Evolutionary conservation across 1,140 invertebrate genomes (phyloP), one percentile per base, ranked within the genome.

Genomic region (Brachionus rubens): DNA sequence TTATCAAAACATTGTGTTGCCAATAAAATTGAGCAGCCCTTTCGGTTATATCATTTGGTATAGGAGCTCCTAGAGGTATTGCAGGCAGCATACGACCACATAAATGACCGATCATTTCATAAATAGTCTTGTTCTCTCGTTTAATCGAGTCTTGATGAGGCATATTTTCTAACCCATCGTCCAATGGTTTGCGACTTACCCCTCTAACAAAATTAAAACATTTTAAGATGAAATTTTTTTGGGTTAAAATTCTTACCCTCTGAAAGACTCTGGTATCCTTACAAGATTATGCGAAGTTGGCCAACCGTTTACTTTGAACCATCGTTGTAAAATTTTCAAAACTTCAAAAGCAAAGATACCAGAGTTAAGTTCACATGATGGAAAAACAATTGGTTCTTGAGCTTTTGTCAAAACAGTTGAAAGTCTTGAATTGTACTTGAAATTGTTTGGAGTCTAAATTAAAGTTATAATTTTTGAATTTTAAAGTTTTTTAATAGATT

Each of bases 1-100:
- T 83, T 0, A 85, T 79, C 9, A 85, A 78, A n/a, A 82, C 82
- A 33, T 79, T 79, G 47, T 85, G 82, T 62, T 84, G 83, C 82
- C 82, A 84, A 79, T 83, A 82, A 16, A 85, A 79, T 76, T 84
- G 82, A 72, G 82, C 82, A 16, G 82, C 82, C 46, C 82, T 79
- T 68, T 85, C 84, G 47, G 80, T 76, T 5, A 80, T 79, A 76
- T 85, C 79, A 6, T 79, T 59, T 7, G 84, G 82, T 16, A 85
- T 75, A 16, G 82, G 78, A 12, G 79, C 78, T 77, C 81, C 82
- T 43, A 81, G 52, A 6, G 82, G 82, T 41, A 85, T 83, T 2
- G 83, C 83, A 2, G 84, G 84, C 4, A 84, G 78, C 2, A 79
- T 67, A 12, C 80, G 70, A 9, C 84, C 84, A 79, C 79, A 78